Evolutionary conservation across 2,113 vertebrate genomes (phyloP).

Genomic region (Phrynocephalus versicolor): DNA sequence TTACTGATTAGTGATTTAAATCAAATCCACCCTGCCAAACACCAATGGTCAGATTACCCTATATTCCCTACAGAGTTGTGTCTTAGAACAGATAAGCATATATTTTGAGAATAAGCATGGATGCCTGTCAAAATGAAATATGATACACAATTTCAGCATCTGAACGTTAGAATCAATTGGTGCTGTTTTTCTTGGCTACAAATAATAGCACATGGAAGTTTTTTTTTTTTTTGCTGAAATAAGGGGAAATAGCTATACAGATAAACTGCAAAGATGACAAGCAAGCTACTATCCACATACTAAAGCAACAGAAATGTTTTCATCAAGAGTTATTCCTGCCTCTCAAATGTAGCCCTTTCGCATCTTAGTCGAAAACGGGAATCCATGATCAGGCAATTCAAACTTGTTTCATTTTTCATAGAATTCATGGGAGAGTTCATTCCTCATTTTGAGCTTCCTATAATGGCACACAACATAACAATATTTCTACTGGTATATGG

Average conservation of each 20-base stretch:
- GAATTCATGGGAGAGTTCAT: no score
- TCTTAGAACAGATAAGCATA: not conserved
- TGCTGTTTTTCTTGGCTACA: not conserved
- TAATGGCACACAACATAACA: not conserved
- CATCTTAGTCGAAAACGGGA: not conserved
- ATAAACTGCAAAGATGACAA: not conserved
- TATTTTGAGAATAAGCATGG: not conserved
- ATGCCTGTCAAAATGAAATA: not conserved
- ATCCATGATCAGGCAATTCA: not conserved
- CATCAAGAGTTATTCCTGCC: not conserved
- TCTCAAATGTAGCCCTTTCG: not conserved
- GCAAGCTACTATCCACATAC: no score
- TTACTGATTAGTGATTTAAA: no score
- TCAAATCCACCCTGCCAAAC: no score
- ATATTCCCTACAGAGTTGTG: not conserved
- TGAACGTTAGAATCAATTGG: no score
- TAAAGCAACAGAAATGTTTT: not conserved
- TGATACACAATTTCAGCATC: not conserved
- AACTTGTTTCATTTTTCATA: not conserved
- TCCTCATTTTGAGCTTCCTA: not conserved
- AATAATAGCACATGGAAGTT: no score
- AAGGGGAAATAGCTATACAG: not conserved
- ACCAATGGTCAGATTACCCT: not conserved
- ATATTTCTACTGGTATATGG: not conserved
- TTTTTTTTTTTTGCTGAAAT: not conserved